Evolutionary conservation across 2,113 vertebrate genomes (phyloP).

Genomic region (Oncorhynchus mykiss): DNA sequence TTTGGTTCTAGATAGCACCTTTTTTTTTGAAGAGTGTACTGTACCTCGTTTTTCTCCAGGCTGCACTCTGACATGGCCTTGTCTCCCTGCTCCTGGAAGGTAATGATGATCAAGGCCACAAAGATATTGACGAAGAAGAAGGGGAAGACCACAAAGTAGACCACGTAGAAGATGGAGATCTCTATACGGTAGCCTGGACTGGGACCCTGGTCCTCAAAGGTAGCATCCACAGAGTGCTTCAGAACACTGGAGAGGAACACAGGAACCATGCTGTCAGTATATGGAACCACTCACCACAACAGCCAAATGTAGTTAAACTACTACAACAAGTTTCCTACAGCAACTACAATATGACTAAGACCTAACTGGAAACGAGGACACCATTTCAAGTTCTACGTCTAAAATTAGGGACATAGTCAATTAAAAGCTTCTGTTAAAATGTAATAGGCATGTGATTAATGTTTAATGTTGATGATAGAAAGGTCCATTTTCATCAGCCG

Average conservation of each 20-base stretch:
- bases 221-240: conserved; percentile 95
- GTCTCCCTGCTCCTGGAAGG: conserved; percentile 98
- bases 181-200: conserved; percentile 95
- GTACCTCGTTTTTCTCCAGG: conserved; percentile 95
- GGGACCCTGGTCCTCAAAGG: conserved; percentile 91
- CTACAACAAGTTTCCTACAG: too few relatives aligned
- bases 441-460: conserved; percentile 29
- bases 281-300: neutral
- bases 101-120: conserved; percentile 97
- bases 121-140: conserved; percentile 99
- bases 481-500: conserved; percentile 8
- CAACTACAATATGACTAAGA: neutral
- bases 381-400: neutral
- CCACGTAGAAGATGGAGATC: conserved; percentile 97
- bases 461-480: neutral
- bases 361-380: neutral
- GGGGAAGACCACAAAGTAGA: conserved; percentile 97
- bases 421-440: neutral
- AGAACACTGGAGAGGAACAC: conserved; percentile 78
- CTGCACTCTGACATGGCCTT: conserved; percentile 96
- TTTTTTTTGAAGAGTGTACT: neutral
- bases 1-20: too few relatives aligned
- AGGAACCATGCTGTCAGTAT: neutral
- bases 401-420: neutral
- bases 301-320: neutral